Conservation (phyloP, 2,113 vertebrate species). For the Eurystomus gularis region DNA sequence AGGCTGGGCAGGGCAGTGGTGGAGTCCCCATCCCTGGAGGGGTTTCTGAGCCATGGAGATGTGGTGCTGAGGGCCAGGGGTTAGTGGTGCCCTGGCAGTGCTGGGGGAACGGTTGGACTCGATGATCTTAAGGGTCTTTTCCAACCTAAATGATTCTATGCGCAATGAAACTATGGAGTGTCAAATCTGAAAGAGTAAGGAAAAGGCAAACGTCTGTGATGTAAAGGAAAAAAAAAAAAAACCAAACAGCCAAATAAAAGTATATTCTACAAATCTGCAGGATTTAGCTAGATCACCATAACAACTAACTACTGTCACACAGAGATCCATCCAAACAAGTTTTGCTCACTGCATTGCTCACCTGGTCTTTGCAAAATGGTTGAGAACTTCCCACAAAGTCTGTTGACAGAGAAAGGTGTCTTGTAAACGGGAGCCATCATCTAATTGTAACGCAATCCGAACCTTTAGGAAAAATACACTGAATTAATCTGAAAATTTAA, state of each 20-base stretch:
- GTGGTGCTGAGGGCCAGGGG: neutral
- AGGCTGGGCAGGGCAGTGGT: neutral
- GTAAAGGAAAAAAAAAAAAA: neutral
- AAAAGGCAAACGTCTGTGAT: neutral
- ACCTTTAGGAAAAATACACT: conserved; percentile 70
- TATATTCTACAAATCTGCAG: neutral
- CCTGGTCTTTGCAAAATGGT: conserved; percentile 86
- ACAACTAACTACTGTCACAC: neutral
- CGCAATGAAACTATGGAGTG: neutral
- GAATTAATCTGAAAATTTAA: neutral
- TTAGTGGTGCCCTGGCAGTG: neutral
- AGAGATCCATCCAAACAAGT: neutral
- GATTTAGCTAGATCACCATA: neutral
- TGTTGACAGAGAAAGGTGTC: conserved; percentile 83
- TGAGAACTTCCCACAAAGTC: conserved; percentile 90
- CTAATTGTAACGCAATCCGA: conserved; percentile 87
- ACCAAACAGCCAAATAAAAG: neutral
- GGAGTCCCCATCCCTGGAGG: neutral
- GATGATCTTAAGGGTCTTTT: neutral
- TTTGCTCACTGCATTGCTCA: conserved; percentile 52
- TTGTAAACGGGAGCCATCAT: conserved; percentile 87
- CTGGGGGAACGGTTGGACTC: neutral
- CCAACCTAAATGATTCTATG: neutral
- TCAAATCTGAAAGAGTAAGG: neutral
- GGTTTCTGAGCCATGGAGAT: neutral